These are phyloP conservation scores for Cerastis rubricosa DNA, from an alignment of 2,888 invertebrate species.

Conservation along the genomic window DNA sequence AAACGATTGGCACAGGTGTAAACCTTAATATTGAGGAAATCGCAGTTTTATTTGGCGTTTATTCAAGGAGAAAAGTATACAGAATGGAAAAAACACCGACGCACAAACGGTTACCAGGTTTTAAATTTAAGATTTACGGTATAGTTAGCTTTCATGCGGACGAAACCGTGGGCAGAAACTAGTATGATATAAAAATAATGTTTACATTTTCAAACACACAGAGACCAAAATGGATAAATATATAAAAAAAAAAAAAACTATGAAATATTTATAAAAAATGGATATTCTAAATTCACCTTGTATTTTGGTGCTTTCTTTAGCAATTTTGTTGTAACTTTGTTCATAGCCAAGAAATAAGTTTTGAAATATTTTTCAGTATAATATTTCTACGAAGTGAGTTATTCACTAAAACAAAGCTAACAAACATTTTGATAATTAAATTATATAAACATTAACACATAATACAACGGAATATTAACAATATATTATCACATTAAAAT, in stretches of 20 bases:
- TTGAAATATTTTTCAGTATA: slow-evolving; percentile 3
- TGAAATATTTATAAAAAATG: not conserved
- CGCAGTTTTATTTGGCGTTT: slow-evolving; percentile 20
- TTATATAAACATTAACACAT: slow-evolving; percentile 40
- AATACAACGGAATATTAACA: slow-evolving; percentile 52
- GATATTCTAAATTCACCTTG: not conserved
- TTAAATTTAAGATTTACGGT: not conserved
- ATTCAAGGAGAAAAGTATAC: not conserved
- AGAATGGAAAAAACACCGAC: not conserved
- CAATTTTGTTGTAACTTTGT: not conserved
- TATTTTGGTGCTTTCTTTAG: not conserved
- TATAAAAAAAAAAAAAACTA: no score
- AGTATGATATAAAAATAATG: not conserved
- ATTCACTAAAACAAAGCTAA: slow-evolving; percentile 24
- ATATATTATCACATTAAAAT: slow-evolving; percentile 59
- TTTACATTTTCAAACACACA: not conserved
- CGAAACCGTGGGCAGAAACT: not conserved
- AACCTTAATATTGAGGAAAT: slow-evolving; percentile 7
- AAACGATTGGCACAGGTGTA: slow-evolving; percentile 28
- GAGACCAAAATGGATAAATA: no score
- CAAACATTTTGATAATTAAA: slow-evolving; percentile 18
- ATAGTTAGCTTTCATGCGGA: not conserved
- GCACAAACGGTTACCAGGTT: not conserved
- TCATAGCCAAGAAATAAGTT: not conserved
- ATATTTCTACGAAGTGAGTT: slow-evolving; percentile 19